Conservation (phyloP, 2,888 invertebrate species). For the Drosophila infuscata region DNA sequence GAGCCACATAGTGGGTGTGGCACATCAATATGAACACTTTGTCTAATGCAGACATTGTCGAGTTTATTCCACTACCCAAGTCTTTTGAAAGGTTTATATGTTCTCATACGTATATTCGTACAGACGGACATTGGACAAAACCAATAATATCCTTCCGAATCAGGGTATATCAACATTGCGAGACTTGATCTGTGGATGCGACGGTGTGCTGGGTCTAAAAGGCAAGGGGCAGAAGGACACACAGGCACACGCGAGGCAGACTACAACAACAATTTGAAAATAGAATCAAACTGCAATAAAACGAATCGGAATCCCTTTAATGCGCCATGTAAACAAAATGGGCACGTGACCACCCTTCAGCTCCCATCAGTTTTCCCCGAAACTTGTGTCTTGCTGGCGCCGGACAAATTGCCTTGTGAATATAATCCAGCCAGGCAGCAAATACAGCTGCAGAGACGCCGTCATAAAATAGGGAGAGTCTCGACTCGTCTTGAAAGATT, state of each 20-base stretch:
- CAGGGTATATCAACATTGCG: conserved; percentile 34
- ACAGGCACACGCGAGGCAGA: conserved; percentile 26
- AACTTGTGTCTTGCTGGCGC: conserved; percentile 45
- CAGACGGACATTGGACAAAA: neutral
- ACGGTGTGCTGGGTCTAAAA: conserved; percentile 7
- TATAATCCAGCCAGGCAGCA: conserved; percentile 53
- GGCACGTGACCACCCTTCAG: conserved; percentile 76
- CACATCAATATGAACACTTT: neutral
- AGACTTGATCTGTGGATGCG: conserved; percentile 50
- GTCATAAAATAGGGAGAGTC: conserved; percentile 46
- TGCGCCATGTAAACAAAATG: conserved; percentile 82
- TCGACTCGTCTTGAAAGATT: conserved; percentile 13
- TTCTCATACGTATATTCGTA: neutral
- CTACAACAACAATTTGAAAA: conserved; percentile 42
- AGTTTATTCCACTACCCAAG: neutral
- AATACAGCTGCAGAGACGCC: conserved; percentile 46
- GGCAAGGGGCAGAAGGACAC: conserved; percentile 25
- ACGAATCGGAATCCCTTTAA: conserved; percentile 81
- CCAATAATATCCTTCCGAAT: neutral
- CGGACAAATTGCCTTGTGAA: conserved; percentile 69
- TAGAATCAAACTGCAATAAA: conserved; percentile 76
- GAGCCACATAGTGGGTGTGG: neutral
- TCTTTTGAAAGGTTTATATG: neutral
- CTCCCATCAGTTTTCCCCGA: neutral
- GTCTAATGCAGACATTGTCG: neutral